Base-by-base conservation (phyloP, 1,140 invertebrate species). In the Hypothenemus hampei region DNA sequence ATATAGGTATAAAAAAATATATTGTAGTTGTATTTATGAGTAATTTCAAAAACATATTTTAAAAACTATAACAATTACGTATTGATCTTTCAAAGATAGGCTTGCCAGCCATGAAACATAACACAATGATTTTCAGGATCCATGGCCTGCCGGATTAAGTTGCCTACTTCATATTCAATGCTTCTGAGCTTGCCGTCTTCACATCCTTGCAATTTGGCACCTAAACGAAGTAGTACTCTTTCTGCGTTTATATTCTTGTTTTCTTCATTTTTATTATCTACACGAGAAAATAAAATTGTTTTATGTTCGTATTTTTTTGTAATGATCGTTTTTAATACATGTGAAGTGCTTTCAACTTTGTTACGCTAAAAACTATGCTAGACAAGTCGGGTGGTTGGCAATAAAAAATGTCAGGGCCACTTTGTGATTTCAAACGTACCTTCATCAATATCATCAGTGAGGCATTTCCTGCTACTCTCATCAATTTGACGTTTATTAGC, bases 91-190 rank as follows among this genome's bases (percentile, higher is more conserved):
- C 70, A 79, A 18, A 79, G 63, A 70, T 89, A 93, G 3, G 93
- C 83, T 73, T 95, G 91, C 93, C 93, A 97, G 10, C 93, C 93
- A 54, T 74, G 73, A 73, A 79, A 97, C 0, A 97, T 72, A 29
- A 79, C 73, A 52, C 80, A 83, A 0, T 96, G 76, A 75, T 93
- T 92, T 36, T 75, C 75, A 0, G 84, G 82, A 72, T 91, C 86
- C 18, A 81, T 81, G 8, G 93, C 92, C 70, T 86, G 79, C 68
- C 88, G 87, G 26, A 97, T 82, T 3, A 97, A 77, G 40, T 81
- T 75, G 63, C 87, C 86, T 2, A 95, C 90, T 70, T 96, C 92
- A 1, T 88, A 87, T 33, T 79, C 72, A 16, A 91, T 81, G 66
- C 77, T 84, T 0, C 78, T 73, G 3, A 71, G 75, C 11, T 80